Conservation (phyloP, 2,888 invertebrate genomes). For the Phaedon cochleariae region DNA sequence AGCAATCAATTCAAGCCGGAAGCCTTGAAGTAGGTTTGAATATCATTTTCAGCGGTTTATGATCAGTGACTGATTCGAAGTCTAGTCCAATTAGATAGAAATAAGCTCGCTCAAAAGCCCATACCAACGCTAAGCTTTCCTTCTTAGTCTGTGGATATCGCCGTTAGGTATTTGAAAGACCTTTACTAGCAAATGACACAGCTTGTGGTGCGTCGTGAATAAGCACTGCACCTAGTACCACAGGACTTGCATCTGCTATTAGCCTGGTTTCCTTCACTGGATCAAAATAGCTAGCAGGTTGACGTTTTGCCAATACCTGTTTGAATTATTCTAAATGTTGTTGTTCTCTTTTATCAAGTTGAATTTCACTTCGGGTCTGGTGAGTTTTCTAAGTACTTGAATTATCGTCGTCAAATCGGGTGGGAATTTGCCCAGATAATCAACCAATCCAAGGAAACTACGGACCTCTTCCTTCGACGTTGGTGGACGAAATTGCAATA, state of each 20-base stretch:
- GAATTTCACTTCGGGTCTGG: slow-evolving; percentile 13
- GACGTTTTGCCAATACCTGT: background rate
- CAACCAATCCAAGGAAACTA: slow-evolving; percentile 42
- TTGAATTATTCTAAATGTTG: background rate
- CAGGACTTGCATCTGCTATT: slow-evolving; percentile 44
- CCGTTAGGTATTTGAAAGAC: slow-evolving; percentile 40
- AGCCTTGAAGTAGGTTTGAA: slow-evolving; percentile 36
- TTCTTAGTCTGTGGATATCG: slow-evolving; percentile 55
- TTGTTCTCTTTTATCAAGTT: background rate
- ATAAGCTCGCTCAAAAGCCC: slow-evolving; percentile 57
- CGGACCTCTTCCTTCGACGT: slow-evolving; percentile 38
- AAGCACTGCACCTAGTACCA: slow-evolving; percentile 47
- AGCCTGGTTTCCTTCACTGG: slow-evolving; percentile 35
- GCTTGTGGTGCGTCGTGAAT: slow-evolving; percentile 36
- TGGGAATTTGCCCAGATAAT: slow-evolving; percentile 37
- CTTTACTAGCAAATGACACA: slow-evolving; percentile 46
- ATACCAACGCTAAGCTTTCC: slow-evolving; percentile 57
- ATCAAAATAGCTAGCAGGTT: slow-evolving; percentile 41
- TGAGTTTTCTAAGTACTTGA: slow-evolving; percentile 15
- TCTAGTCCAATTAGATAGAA: slow-evolving; percentile 57
- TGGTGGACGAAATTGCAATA: slow-evolving; percentile 39
- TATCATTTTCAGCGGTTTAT: slow-evolving; percentile 55
- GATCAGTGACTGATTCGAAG: slow-evolving; percentile 55
- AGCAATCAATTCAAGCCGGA: slow-evolving; percentile 35
- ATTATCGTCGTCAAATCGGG: slow-evolving; percentile 21